These are phyloP conservation scores for Arge pagana DNA, from an alignment of 2,888 invertebrate species.

Conservation along the genomic window DNA sequence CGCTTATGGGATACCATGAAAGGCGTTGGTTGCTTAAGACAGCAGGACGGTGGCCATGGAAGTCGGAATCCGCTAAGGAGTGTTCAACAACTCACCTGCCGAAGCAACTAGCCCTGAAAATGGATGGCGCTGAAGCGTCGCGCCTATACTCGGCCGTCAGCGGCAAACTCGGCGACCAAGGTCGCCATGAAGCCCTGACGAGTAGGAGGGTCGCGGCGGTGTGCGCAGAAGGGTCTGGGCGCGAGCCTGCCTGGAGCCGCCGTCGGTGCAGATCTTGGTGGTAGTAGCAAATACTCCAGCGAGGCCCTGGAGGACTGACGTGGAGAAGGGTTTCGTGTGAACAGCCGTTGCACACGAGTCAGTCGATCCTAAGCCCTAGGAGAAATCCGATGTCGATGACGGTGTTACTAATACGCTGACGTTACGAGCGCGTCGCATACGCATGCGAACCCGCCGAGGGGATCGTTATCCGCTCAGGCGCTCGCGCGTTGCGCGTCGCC, in stretches of 20 bases:
- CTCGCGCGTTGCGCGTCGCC: not conserved
- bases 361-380: constrained; percentile 65
- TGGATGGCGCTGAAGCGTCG: constrained; percentile 68
- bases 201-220: constrained; percentile 64
- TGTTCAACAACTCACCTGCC: constrained; percentile 69
- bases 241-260: constrained; percentile 56
- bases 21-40: constrained; percentile 66
- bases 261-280: constrained; percentile 60
- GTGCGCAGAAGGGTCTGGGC: constrained; percentile 58
- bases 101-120: constrained; percentile 71
- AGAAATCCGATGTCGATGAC: constrained; percentile 60
- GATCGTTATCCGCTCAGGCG: not conserved
- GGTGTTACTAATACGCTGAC: constrained; percentile 46
- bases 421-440: constrained; percentile 19
- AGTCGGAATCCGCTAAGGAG: constrained; percentile 66
- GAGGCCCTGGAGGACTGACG: constrained; percentile 67
- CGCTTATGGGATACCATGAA: constrained; percentile 66
- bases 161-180: constrained; percentile 49
- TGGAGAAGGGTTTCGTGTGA: constrained; percentile 69
- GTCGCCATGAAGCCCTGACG: constrained; percentile 62
- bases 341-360: constrained; percentile 65
- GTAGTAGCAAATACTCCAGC: constrained; percentile 67
- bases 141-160: constrained; percentile 64
- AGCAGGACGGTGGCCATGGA: constrained; percentile 78
- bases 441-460: constrained; percentile 1